These are phyloP conservation scores for Eustalomyia histrio DNA, from an alignment of 2,888 invertebrate genomes.

Conservation along the genomic window DNA sequence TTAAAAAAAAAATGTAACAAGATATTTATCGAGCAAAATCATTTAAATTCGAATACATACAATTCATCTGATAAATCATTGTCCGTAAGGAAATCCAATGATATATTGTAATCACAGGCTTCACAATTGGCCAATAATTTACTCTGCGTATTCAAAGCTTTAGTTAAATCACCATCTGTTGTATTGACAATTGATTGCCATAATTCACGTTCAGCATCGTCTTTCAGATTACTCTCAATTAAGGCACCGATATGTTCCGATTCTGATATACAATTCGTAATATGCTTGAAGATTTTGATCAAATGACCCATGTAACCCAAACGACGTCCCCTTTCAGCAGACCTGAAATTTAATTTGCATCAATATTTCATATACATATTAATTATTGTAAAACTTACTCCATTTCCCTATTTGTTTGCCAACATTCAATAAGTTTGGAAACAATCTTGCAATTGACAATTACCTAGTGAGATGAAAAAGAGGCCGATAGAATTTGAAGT, in stretches of 20 bases:
- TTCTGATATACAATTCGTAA: constrained; percentile 79
- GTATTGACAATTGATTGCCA: constrained; percentile 78
- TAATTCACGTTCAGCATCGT: constrained; percentile 81
- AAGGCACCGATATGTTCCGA: constrained; percentile 81
- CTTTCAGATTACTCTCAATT: constrained; percentile 81
- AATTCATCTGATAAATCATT: constrained; percentile 51
- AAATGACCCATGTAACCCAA: constrained; percentile 85
- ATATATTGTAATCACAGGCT: constrained; percentile 66
- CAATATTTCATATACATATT: not conserved
- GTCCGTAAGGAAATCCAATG: constrained; percentile 47
- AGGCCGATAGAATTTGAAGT: not conserved
- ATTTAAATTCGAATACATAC: constrained; percentile 27
- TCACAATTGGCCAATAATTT: constrained; percentile 77
- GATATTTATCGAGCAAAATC: not conserved
- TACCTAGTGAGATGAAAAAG: constrained; percentile 82
- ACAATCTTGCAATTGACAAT: constrained; percentile 89
- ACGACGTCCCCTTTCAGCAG: constrained; percentile 81
- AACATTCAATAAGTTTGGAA: constrained; percentile 89
- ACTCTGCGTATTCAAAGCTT: constrained; percentile 74
- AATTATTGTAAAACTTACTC: constrained; percentile 84
- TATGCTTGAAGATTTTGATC: constrained; percentile 82
- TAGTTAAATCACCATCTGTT: constrained; percentile 75
- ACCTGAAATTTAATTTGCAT: constrained; percentile 73
- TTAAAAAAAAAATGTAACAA: not conserved
- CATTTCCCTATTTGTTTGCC: constrained; percentile 88